Evolutionary conservation across 2,113 vertebrate genomes (phyloP).

Genomic region (Struthidea cinerea): DNA sequence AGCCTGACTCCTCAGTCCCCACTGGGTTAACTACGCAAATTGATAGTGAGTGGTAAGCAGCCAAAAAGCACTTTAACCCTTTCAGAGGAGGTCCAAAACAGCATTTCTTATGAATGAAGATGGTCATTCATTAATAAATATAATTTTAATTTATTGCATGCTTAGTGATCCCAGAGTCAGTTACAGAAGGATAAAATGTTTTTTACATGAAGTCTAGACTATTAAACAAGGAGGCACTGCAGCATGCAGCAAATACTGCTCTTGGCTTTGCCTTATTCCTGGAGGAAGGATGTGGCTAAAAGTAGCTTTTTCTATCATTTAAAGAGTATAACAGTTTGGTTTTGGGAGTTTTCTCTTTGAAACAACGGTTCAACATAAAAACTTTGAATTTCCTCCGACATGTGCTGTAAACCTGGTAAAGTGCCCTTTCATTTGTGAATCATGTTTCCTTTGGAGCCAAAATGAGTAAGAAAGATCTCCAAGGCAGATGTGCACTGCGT

Average conservation of each 20-base stretch:
- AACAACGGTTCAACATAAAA: neutral
- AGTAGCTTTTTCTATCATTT: neutral
- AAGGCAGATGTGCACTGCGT: accelerated
- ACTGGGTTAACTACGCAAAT: neutral
- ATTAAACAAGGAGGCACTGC: neutral
- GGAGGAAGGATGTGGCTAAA: neutral
- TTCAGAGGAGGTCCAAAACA: neutral
- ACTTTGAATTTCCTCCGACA: neutral
- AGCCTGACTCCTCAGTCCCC: neutral
- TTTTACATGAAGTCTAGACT: neutral
- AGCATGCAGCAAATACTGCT: neutral
- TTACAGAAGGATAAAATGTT: neutral
- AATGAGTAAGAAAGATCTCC: neutral
- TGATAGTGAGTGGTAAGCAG: neutral
- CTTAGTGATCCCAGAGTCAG: neutral
- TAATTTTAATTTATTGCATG: neutral
- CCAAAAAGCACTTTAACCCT: neutral
- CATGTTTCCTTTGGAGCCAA: neutral
- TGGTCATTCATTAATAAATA: neutral
- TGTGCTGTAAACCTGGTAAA: neutral
- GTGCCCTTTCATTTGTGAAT: neutral
- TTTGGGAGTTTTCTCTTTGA: neutral
- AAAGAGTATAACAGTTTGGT: neutral
- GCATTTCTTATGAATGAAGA: neutral
- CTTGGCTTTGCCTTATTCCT: neutral